Percentiles rank a stretch among this genome's conserved stretches.
Evolutionary conservation across 1,140 invertebrate species (phyloP).

Genomic region (Meloidogyne floridensis): DNA sequence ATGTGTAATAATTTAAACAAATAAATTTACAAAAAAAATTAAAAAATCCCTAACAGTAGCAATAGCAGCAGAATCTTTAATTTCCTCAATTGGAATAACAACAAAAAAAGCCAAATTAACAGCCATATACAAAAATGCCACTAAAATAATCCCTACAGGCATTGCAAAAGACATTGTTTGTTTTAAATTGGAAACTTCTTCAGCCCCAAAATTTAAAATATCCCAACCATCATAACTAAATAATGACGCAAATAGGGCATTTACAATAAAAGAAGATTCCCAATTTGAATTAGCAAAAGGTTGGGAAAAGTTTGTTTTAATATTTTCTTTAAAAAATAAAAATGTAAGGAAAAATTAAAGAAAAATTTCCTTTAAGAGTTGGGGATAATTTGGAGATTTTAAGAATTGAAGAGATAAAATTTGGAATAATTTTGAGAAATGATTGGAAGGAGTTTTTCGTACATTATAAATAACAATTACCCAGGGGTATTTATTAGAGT

Average conservation of each 20-base stretch:
- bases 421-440: too few relatives aligned
- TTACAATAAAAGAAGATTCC: conserved; percentile 31
- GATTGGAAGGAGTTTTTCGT: too few relatives aligned
- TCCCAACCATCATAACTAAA: conserved; percentile 55
- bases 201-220: conserved; percentile 58
- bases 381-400: too few relatives aligned
- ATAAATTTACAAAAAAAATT: conserved; percentile 4
- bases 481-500: too few relatives aligned
- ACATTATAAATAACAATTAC: too few relatives aligned
- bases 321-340: conserved; percentile 39
- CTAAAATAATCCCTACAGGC: conserved; percentile 46
- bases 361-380: background rate
- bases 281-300: conserved; percentile 45
- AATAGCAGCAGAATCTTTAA: conserved; percentile 44
- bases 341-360: conserved; percentile 2
- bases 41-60: conserved; percentile 44
- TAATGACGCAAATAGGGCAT: conserved; percentile 52
- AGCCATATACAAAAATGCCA: conserved; percentile 51
- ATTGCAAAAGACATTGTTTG: conserved; percentile 57
- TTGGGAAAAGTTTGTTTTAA: conserved; percentile 44
- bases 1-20: background rate
- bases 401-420: too few relatives aligned
- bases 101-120: conserved; percentile 54
- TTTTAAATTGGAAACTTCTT: conserved; percentile 56
- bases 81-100: conserved; percentile 44